Evolutionary conservation across 2,113 vertebrate genomes (phyloP), one percentile per base, ranked within the genome.

Genomic region (Mastomys coucha): DNA sequence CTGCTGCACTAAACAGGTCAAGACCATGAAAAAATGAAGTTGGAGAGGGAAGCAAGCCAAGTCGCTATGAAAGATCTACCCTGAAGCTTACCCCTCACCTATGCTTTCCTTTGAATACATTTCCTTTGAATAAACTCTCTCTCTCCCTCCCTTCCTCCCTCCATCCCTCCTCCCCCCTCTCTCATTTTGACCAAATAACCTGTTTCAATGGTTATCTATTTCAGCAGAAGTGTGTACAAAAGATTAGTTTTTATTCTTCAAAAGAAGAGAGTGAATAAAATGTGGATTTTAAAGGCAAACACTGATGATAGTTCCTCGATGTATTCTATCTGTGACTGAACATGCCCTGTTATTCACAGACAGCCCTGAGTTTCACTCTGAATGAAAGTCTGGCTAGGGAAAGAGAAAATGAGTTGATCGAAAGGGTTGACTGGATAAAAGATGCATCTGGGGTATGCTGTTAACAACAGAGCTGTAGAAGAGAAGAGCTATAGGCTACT

Each of bases 241-340:
- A 39, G 24, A 53, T 5, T 16, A 95, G 14, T 36, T 42, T 90
- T 8, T 0, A 13, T 53, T 90, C 63, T 88, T 85, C 28, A 75
- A 60, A 89, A 39, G n/a, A n/a, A 51, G 24, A 39, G 24, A 33
- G 63, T 90, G 84, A 91, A 51, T 87, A 75, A 53, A 67, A 5
- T 33, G 24, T 33, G 75, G 80, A 53, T 26, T 69, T 87, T 95
- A 78, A 88, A 91, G 86, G 84, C 42, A n/a, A 58, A 93, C 17
- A 14, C 22, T 36, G 33, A 20, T 10, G 10, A 5, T 45, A 13
- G 17, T 73, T 87, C 91, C 45, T 78, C 81, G n/a, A 70, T 69
- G 14, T 7, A 31, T 20, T 19, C 45, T 73, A 5, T 42, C 16
- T 6, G 13, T 90, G 42, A 67, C 17, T 42, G 56, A 49, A 45